Evolutionary conservation across 2,797 vertebrate species (phyloP), one percentile per base, ranked within the genome.

Genomic region (Brachyalestes nurse): DNA sequence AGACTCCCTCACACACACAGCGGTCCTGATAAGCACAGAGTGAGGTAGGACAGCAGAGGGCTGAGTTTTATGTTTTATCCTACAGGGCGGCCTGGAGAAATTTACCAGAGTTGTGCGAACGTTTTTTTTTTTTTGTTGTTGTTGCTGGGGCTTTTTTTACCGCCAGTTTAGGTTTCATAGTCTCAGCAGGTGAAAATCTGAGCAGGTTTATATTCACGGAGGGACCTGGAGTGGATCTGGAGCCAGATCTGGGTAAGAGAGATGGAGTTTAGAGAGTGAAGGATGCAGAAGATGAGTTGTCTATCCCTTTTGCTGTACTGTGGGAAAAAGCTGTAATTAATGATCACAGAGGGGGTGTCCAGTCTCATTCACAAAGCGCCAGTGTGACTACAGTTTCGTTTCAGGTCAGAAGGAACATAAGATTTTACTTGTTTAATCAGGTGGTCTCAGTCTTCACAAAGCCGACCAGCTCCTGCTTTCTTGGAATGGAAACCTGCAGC

Each of bases 81-180:
- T 61, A 67, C 2, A 74, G 77, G 76, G 86, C 77, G 70, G n/a
- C 40, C 49, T 79, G 85, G 47, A 61, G 77, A 70, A 82, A 85
- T 65, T 61, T 61, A 78, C 40, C 53, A 47, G 57, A 83, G 21
- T 28, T 75, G 70, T 64, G 66, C 81, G 81, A 79, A 75, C 64
- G 82, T 0, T 61, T 60, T 61, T 77, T 76, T 61, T 60, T 61
- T 77, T 75, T 45, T 45, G 42, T 45, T 45, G 42, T 45, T 45
- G 42, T 51, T 51, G 1, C 34, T 75, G 81, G 8, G 7, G 62
- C 67, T 53, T 75, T 75, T 82, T 91, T 90, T 90, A 91, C 78
- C 67, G 85, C 67, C 88, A 85, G 91, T 90, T 92, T 90, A 87
- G 67, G 88, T 93, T 93, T 93, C 91, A 93, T 88, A 78, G 89